Base-by-base conservation (phyloP, 2,113 vertebrate species). In the Vidua chalybeata region DNA sequence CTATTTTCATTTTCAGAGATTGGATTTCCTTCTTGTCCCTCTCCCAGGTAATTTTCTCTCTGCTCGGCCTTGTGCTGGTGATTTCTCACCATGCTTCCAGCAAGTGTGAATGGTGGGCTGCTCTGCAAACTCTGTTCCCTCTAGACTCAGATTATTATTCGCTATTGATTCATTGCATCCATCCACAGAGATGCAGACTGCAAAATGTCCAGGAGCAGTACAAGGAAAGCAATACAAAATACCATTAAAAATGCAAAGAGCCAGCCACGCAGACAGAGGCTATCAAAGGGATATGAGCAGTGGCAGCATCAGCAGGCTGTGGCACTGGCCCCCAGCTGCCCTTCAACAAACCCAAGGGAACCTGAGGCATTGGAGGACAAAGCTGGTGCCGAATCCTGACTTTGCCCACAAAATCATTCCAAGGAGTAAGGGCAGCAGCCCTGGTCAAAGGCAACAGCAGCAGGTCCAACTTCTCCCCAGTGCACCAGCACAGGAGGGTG, bases 1-100 rank as follows among this genome's bases (percentile, higher is more conserved):
- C 96, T 82, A 81, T 97, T 97, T 97, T 98, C 95, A 97, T 96
- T 97, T 96, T 95, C 96, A 97, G 81, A 81, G 89, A 92, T 91
- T 96, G 89, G 79, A 95, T 96, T 97, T 64, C 95, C 91, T 97
- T 80, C 80, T 95, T 89, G 84, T 61, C 95, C 95, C 93, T 94
- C 84, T 97, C 95, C 86, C 73, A 95, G 95, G 93, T 96, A 94
- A 91, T 76, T 95, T 72, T 82, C 90, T 95, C 63, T 87, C 69
- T 77, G 3, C 59, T 87, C 10, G 9, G 84, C 95, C 93, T 63
- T 97, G 49, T 59, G 78, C 64, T 72, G 55, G 71, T 91, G 90
- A 95, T 93, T 92, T 92, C 89, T 94, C 92, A 90, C 93, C 20
- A 11, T 28, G 27, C 64, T 90, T 83, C 84, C 86, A 89, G 86